Evolutionary conservation across 2,888 invertebrate genomes (phyloP).

Genomic region (Aproaerema taeniolella): DNA sequence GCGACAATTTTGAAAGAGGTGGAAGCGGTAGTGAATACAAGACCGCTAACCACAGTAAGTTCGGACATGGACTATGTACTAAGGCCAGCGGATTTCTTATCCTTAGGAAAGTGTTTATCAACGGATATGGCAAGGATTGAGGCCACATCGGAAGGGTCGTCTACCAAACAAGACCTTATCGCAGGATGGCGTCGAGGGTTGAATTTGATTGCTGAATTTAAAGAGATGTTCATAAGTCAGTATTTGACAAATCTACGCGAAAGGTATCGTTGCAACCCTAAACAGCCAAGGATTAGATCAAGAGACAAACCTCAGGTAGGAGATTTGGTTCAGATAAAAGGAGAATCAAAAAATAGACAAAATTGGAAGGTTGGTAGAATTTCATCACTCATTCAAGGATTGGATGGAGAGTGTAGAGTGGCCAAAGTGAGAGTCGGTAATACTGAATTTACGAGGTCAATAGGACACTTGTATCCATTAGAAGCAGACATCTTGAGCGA

Average conservation of each 20-base stretch:
- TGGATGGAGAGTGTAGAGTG: slow-evolving; percentile 13
- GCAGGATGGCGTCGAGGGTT: slow-evolving; percentile 7
- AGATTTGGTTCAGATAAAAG: slow-evolving; percentile 15
- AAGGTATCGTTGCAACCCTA: not conserved
- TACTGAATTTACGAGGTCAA: slow-evolving; percentile 6
- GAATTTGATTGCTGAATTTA: slow-evolving; percentile 6
- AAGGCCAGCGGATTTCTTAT: too few relatives aligned
- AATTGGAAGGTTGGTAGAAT: slow-evolving; percentile 20
- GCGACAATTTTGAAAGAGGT: too few relatives aligned
- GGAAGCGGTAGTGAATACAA: too few relatives aligned
- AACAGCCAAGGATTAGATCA: not conserved
- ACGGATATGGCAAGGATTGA: not conserved
- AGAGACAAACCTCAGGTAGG: not conserved
- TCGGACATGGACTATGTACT: not conserved
- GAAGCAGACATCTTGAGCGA: too few relatives aligned
- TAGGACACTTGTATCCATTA: slow-evolving; percentile 1
- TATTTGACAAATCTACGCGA: slow-evolving; percentile 5
- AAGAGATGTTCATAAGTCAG: slow-evolving; percentile 5
- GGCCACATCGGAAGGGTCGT: not conserved
- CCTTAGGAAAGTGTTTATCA: slow-evolving; percentile 5
- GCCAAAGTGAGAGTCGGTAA: too few relatives aligned
- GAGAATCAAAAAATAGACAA: slow-evolving; percentile 9
- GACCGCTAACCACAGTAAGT: not conserved
- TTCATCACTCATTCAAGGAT: not conserved
- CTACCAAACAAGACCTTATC: slow-evolving; percentile 2